Base-by-base conservation (phyloP, 2,888 invertebrate genomes). In the Mechanitis mazaeus region DNA sequence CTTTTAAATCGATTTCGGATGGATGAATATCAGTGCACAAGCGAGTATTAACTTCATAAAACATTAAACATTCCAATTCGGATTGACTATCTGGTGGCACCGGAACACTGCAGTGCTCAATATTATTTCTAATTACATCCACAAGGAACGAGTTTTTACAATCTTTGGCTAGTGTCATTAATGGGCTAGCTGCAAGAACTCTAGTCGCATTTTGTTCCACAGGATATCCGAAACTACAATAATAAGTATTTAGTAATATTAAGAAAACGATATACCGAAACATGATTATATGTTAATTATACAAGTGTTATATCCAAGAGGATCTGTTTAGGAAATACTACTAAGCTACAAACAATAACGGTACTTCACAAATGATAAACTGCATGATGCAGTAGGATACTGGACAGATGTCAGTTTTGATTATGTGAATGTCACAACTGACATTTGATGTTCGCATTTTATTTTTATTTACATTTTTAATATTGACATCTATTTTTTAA, bases 1-100 rank as follows among this genome's bases (percentile, higher is more conserved):
- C 72, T 45, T 64, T 72, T 11, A 83, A 56, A 2, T 71, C 63
- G 42, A 82, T 56, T 57, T 78, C 78, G 1, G 73, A 70, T 1
- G 64, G 46, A 46, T 60, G 67, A 9, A 77, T 71, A 33, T 78
- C 77, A 56, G 69, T 61, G 69, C 88, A 90, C 6, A 90, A 73
- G 64, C 82, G 84, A 61, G 57, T 75, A 69, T 78, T 87, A 68
- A 88, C 87, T 55, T 89, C 88, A 63, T 81, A 87, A 68, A 86
- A 88, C 68, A 87, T 77, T 65, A 85, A 72, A 71, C 89, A 89
- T 68, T 80, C 77, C 28, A 84, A 73, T 64, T 82, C 76, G 55
- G 71, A 74, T 60, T 76, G 74, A 33, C 68, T 70, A 53, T 76
- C 74, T 3, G 73, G 74, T 20, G 77, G 71, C 33, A 71, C 66